Conservation (phyloP, 1,140 invertebrate genomes). For the Drosophila malerkotliana region DNA sequence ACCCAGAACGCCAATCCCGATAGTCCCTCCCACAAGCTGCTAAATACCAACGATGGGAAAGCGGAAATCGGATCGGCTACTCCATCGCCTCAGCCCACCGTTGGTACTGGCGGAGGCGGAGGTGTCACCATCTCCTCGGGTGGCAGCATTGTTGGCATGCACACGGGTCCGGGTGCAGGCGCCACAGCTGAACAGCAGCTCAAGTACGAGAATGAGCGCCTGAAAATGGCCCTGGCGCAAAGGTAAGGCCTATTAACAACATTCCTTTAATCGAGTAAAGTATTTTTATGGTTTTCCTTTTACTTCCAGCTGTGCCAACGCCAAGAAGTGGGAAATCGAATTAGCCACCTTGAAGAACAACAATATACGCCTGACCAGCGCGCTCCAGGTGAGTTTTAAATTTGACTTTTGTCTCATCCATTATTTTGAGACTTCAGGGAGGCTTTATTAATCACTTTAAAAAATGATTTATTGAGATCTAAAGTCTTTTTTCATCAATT, state of each 20-base stretch:
- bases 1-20: slow-evolving; percentile 83
- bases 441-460: neutral
- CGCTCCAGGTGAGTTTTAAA: slow-evolving; percentile 88
- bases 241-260: slow-evolving; percentile 87
- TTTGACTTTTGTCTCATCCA: neutral
- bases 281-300: neutral
- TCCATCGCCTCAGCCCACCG: slow-evolving; percentile 66
- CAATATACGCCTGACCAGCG: slow-evolving; percentile 96
- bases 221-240: slow-evolving; percentile 97
- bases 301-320: slow-evolving; percentile 93
- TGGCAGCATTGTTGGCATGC: slow-evolving; percentile 75
- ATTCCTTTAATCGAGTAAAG: neutral
- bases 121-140: slow-evolving; percentile 74
- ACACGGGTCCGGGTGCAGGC: slow-evolving; percentile 75
- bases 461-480: neutral
- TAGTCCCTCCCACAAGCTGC: slow-evolving; percentile 82
- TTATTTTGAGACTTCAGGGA: neutral
- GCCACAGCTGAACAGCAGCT: slow-evolving; percentile 92
- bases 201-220: slow-evolving; percentile 98
- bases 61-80: slow-evolving; percentile 69
- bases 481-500: neutral
- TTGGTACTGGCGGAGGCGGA: slow-evolving; percentile 43
- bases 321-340: slow-evolving; percentile 99
- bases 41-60: slow-evolving; percentile 67
- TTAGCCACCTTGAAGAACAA: slow-evolving; percentile 97